Percentiles rank a stretch among this genome's conserved stretches.
These are phyloP conservation scores for Glossophaga mutica DNA, from an alignment of 2,797 vertebrate species.

Conservation along the genomic window DNA sequence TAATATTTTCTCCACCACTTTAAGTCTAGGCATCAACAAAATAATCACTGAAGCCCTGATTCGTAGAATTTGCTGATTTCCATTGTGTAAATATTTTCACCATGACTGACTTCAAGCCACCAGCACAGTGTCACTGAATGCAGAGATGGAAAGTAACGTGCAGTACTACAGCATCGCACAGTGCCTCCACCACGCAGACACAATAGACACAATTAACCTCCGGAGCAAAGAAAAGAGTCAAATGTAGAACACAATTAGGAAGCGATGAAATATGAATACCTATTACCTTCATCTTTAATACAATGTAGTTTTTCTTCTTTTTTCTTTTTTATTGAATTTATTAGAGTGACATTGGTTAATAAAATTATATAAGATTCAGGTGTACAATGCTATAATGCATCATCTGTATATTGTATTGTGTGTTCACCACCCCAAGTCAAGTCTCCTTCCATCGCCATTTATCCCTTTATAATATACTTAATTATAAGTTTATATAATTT, in stretches of 20 bases:
- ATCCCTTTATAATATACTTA: neutral
- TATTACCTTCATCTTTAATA: neutral
- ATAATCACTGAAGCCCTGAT: neutral
- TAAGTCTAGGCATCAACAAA: neutral
- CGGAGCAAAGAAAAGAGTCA: neutral
- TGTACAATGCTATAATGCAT: neutral
- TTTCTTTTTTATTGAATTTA: neutral
- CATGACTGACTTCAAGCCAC: neutral
- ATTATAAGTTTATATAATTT: slow-evolving; percentile 17
- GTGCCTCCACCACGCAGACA: neutral
- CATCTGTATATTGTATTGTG: neutral
- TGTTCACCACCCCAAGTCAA: neutral
- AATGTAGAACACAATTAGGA: neutral
- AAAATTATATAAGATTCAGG: neutral
- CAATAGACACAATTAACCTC: neutral
- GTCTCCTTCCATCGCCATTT: neutral
- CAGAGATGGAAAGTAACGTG: neutral
- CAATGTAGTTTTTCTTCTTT: too few species aligned
- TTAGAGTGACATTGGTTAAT: neutral
- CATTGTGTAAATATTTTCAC: neutral
- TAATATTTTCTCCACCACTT: neutral
- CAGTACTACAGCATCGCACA: rapidly evolving
- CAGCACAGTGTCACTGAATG: neutral
- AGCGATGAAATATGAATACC: neutral
- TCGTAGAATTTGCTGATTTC: neutral